Percentiles rank a stretch among this genome's conserved stretches.
These are phyloP conservation scores for Myoxocephalus aenaeus DNA, from an alignment of 2,797 vertebrate species.

Conservation along the genomic window DNA sequence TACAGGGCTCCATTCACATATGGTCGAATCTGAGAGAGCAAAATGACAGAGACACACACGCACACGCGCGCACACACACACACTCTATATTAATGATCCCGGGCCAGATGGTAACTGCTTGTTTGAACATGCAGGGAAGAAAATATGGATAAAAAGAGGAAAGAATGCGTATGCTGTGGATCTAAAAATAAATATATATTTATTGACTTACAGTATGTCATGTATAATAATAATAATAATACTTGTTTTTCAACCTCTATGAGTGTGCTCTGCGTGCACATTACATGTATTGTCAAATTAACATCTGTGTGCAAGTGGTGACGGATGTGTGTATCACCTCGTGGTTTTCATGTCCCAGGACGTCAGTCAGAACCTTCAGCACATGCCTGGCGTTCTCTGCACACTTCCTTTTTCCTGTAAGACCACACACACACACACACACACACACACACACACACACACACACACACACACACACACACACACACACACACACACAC, in stretches of 20 bases:
- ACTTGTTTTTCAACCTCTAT: background rate
- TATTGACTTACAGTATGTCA: background rate
- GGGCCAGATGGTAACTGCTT: conserved; percentile 8
- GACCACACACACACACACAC: conserved; percentile 30
- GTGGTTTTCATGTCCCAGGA: conserved; percentile 94
- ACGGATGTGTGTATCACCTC: conserved; percentile 84
- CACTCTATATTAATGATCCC: background rate
- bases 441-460: conserved; percentile 9
- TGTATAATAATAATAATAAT: background rate
- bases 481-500: background rate
- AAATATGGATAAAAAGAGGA: background rate
- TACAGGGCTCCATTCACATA: conserved; percentile 97
- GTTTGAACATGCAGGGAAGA: background rate
- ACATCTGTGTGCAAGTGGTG: conserved; percentile 24
- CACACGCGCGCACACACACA: background rate
- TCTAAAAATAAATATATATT: background rate
- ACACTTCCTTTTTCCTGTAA: conserved; percentile 92
- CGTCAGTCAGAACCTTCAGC: conserved; percentile 93
- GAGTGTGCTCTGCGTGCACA: background rate
- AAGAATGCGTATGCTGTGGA: background rate
- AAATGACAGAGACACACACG: conserved; percentile 16
- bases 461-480: background rate
- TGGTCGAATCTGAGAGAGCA: conserved; percentile 86
- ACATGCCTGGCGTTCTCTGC: conserved; percentile 88
- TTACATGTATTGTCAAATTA: background rate